Evolutionary conservation across 2,797 vertebrate genomes (phyloP).

Genomic region (Acipenser transmontanus): DNA sequence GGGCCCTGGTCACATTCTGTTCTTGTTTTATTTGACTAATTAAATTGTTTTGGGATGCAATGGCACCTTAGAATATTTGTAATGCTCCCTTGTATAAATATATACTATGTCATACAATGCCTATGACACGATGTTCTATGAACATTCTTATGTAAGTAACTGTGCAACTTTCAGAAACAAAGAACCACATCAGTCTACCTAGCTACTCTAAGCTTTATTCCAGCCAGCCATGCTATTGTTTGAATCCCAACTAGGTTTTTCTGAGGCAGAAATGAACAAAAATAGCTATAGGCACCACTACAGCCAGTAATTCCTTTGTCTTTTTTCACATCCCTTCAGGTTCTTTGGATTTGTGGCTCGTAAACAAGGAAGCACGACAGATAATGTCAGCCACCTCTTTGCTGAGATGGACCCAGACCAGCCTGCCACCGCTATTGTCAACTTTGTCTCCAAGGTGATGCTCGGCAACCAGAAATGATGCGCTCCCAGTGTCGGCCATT

Average conservation of each 20-base stretch:
- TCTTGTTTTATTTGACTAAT: conserved; percentile 25
- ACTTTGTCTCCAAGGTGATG: conserved; percentile 92
- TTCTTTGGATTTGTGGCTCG: conserved; percentile 95
- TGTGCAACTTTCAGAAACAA: too few relatives aligned
- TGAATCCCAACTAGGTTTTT: too few relatives aligned
- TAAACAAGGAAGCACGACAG: conserved; percentile 95
- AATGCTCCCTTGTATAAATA: too few relatives aligned
- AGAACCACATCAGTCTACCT: too few relatives aligned
- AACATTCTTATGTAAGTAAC: too few relatives aligned
- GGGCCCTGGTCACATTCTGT: conserved; percentile 52
- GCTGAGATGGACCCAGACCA: conserved; percentile 90
- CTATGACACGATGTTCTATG: too few relatives aligned
- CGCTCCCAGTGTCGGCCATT: conserved; percentile 31
- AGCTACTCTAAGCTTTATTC: too few relatives aligned
- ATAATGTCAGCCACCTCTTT: conserved; percentile 96
- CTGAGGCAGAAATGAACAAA: too few relatives aligned
- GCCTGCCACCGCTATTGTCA: conserved; percentile 91
- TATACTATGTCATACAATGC: too few relatives aligned
- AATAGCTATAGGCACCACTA: too few relatives aligned
- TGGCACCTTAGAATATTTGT: background rate
- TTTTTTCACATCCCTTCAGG: conserved; percentile 45
- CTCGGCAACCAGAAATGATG: conserved; percentile 86
- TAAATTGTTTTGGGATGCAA: conserved; percentile 5
- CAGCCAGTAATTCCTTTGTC: background rate
- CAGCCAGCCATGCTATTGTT: too few relatives aligned